phyloP scores from a whole-genome alignment of 2,113 vertebrate genomes.

The Ochotona curzoniae region DNA sequence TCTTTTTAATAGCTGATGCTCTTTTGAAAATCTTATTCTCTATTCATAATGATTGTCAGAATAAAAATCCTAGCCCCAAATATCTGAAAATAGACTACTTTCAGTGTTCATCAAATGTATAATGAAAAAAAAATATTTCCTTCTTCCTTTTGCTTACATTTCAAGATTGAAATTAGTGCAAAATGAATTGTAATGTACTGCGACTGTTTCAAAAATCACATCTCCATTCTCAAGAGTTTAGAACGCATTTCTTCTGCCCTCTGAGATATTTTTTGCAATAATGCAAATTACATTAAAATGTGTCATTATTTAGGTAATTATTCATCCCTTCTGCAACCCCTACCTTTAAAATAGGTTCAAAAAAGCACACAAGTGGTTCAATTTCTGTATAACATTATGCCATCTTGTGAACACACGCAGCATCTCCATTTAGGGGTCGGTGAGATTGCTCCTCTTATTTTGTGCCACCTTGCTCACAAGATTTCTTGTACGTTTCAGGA shows the following conservation, averaged over 20 bases:
- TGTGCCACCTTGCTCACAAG: not conserved
- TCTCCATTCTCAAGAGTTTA: slow-evolving; percentile 60
- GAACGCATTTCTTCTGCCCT: slow-evolving; percentile 64
- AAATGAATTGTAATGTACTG: slow-evolving; percentile 65
- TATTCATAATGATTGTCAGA: slow-evolving; percentile 54
- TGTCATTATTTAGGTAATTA: slow-evolving; percentile 38
- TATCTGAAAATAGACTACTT: slow-evolving; percentile 64
- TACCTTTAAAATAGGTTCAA: slow-evolving; percentile 23
- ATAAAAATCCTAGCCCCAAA: slow-evolving; percentile 52
- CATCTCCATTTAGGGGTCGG: not conserved
- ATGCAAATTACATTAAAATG: slow-evolving; percentile 65
- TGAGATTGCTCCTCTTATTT: not conserved
- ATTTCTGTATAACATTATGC: not conserved
- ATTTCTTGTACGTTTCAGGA: not conserved
- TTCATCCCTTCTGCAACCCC: not conserved
- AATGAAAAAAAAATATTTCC: slow-evolving; percentile 53
- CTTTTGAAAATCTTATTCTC: slow-evolving; percentile 14
- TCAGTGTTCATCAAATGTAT: slow-evolving; percentile 33
- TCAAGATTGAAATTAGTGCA: slow-evolving; percentile 46
- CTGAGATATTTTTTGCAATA: slow-evolving; percentile 70
- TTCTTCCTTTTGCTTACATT: slow-evolving; percentile 36
- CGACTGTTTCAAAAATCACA: slow-evolving; percentile 52
- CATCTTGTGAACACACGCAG: not conserved
- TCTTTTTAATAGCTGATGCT: slow-evolving; percentile 64
- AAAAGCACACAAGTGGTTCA: not conserved